Percentiles rank a stretch among this genome's conserved stretches.
Conservation (phyloP, 2,888 invertebrate species). For the Steromphala cineraria region DNA sequence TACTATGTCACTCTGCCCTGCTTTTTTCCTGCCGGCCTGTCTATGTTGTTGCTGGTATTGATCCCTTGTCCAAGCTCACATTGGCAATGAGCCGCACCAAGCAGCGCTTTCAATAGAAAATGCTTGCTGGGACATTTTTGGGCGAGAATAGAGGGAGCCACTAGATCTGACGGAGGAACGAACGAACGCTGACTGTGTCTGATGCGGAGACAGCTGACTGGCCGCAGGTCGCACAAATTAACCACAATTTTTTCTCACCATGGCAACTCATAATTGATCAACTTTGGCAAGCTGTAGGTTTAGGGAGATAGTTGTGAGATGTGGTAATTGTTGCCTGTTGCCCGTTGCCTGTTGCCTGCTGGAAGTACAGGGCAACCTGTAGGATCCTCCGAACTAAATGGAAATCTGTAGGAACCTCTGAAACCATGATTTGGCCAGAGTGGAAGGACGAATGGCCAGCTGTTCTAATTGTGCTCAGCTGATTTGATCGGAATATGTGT, state of each 20-base stretch:
- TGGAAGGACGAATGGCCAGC: no score
- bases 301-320: background rate
- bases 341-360: no score
- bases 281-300: background rate
- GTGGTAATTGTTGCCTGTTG: no score
- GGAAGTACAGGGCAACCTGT: no score
- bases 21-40: background rate
- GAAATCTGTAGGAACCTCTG: no score
- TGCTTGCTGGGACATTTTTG: conserved; percentile 15
- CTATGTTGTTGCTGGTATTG: conserved; percentile 7
- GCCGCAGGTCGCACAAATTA: conserved; percentile 12
- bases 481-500: no score
- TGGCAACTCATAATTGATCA: conserved; percentile 20
- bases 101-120: background rate
- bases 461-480: no score
- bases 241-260: conserved; percentile 13
- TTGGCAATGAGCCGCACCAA: background rate
- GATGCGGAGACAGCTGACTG: conserved; percentile 13
- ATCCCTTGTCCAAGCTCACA: background rate
- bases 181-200: background rate
- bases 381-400: no score
- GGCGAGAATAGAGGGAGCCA: background rate
- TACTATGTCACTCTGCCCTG: conserved; percentile 15
- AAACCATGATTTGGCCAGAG: no score
- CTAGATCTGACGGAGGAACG: background rate